These are phyloP conservation scores for Stigmatopora nigra DNA, from an alignment of 2,113 vertebrate genomes.

Conservation along the genomic window DNA sequence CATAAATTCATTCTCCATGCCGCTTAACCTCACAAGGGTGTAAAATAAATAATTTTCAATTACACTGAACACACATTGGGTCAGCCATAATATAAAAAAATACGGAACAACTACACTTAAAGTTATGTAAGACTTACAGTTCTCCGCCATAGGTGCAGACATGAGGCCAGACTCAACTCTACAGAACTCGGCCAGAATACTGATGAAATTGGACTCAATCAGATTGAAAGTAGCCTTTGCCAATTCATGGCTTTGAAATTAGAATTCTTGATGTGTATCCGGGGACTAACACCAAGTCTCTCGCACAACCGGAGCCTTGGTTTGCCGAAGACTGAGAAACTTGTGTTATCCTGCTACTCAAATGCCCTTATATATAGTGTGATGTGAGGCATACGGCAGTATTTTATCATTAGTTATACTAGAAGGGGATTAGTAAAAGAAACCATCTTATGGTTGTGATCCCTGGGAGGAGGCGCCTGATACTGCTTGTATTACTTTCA, in stretches of 20 bases:
- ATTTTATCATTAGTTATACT: conserved; percentile 64
- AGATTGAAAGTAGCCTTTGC: conserved; percentile 65
- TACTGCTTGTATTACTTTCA: conserved; percentile 62
- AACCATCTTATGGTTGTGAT: conserved; percentile 60
- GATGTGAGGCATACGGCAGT: conserved; percentile 44
- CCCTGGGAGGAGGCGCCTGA: conserved; percentile 49
- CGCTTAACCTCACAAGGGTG: no score
- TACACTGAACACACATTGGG: no score
- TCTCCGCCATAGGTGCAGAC: conserved; percentile 61
- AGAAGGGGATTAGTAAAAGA: conserved; percentile 59
- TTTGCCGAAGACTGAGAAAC: conserved; percentile 33
- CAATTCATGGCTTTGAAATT: conserved; percentile 65
- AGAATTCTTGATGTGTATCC: conserved; percentile 58
- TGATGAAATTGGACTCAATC: conserved; percentile 65
- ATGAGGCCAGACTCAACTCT: conserved; percentile 53
- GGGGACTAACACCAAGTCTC: conserved; percentile 30
- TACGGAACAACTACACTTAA: not conserved
- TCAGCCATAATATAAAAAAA: conserved; percentile 7
- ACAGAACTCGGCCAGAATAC: conserved; percentile 55
- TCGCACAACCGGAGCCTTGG: conserved; percentile 35
- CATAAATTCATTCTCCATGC: no score
- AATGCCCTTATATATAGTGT: not conserved
- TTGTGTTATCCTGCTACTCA: conserved; percentile 25
- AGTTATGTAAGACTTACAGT: conserved; percentile 18
- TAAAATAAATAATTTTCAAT: no score